Evolutionary conservation across 2,797 vertebrate genomes (phyloP).

Genomic region (Eleutherodactylus coqui): DNA sequence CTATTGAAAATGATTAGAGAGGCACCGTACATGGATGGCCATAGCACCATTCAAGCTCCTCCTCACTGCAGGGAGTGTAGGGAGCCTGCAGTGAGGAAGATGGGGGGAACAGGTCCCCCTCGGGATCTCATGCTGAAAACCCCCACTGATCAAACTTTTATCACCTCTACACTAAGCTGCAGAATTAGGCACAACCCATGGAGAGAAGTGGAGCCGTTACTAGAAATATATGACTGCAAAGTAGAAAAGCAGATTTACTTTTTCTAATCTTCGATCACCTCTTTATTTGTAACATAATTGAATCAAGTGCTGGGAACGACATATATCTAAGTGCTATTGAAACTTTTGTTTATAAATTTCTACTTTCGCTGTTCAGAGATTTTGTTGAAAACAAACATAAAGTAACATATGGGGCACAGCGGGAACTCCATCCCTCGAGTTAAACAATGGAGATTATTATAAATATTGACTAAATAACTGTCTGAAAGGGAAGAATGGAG

Average conservation of each 20-base stretch:
- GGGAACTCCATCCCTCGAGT: constrained; percentile 14
- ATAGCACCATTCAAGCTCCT: no score
- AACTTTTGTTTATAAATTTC: constrained; percentile 23
- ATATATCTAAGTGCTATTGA: background rate
- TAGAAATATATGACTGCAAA: background rate
- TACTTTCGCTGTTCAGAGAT: constrained; percentile 11
- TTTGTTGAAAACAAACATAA: constrained; percentile 18
- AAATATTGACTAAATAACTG: constrained; percentile 34
- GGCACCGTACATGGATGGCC: no score
- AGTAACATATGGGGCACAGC: constrained; percentile 44
- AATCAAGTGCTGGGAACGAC: background rate
- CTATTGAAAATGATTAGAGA: no score
- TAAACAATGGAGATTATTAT: constrained; percentile 51
- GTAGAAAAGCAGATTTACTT: no score
- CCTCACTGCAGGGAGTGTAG: no score
- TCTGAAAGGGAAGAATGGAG: background rate
- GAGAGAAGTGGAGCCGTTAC: background rate
- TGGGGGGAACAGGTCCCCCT: no score
- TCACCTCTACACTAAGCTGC: no score
- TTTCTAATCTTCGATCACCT: background rate
- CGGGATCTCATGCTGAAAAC: no score
- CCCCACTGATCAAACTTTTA: no score
- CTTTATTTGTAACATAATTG: background rate
- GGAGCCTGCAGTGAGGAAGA: no score
- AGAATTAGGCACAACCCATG: background rate